Evolutionary conservation across 1,140 invertebrate species (phyloP).

Genomic region (Rhopalosiphum padi): DNA sequence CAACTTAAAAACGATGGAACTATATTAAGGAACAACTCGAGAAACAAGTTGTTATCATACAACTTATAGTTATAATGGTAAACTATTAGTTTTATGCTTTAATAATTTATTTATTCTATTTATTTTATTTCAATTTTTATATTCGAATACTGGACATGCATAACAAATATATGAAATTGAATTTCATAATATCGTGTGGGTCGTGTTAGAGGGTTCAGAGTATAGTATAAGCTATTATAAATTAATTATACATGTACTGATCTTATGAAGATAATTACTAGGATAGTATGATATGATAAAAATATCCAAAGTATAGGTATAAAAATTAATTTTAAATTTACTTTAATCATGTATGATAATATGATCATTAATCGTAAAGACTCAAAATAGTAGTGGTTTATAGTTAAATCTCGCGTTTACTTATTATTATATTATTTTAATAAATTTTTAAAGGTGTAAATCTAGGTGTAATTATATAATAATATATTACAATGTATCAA

Average conservation of each 20-base stretch:
- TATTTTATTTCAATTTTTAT: no score
- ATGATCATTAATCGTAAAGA: background rate
- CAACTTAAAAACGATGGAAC: background rate
- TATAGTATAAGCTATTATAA: no score
- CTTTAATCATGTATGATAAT: background rate
- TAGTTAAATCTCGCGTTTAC: background rate
- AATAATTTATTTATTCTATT: background rate
- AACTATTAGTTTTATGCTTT: background rate
- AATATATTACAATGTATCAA: background rate
- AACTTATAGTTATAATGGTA: background rate
- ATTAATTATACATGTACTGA: no score
- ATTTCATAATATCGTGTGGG: no score
- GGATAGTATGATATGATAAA: background rate
- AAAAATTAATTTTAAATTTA: background rate
- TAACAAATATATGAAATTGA: no score
- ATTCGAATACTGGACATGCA: no score
- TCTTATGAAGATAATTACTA: no score
- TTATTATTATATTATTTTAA: background rate
- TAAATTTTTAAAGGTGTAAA: background rate
- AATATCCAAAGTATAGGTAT: background rate
- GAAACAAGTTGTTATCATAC: background rate
- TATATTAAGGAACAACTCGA: background rate
- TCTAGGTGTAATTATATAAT: background rate
- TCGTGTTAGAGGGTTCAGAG: no score
- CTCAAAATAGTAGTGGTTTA: background rate